Evolutionary conservation across 2,113 vertebrate species (phyloP), one percentile per base, ranked within the genome.

Genomic region (Leptodactylus fuscus): DNA sequence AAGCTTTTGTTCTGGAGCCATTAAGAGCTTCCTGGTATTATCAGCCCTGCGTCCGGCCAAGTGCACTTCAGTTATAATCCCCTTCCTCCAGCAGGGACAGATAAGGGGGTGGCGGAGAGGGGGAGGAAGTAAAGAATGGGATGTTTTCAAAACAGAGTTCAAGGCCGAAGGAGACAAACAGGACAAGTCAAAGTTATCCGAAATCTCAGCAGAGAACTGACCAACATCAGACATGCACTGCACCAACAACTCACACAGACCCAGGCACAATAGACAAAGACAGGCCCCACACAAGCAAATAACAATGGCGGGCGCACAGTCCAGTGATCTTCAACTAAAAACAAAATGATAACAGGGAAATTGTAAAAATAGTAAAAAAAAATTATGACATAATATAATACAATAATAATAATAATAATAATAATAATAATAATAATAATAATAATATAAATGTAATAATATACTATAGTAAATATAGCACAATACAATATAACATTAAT

Each of bases 11-110:
- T 83, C 38, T 83, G 82, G 69, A 75, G 71, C 82, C 82, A 83
- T 83, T 83, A 83, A 83, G 82, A 71, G 82, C 82, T 83, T 83
- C 82, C 82, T 83, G 38, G 70, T 83, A 83, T 83, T 83, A 83
- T 83, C 82, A 83, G 71, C 82, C 82, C 51, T 34, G 70, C 53
- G 82, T 83, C 82, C 82, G 82, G 82, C 82, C 82, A 83, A 83
- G 81, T 74, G 81, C 81, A 74, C 81, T 83, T 58, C 81, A 75
- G 69, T 46, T 60, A 60, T 83, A 83, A 83, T 83, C 81, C 81
- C 81, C 70, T 83, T 83, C 70, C 81, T 83, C 81, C 67, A 83
- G 81, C 67, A n/a, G 24, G 69, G 53, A 82, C 49, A 70, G 67
- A 82, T 82, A 82, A 73, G 81, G 44, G 81, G 81, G 58, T n/a